Evolutionary conservation across 2,888 invertebrate species (phyloP).

Genomic region (Drosophila borborema): DNA sequence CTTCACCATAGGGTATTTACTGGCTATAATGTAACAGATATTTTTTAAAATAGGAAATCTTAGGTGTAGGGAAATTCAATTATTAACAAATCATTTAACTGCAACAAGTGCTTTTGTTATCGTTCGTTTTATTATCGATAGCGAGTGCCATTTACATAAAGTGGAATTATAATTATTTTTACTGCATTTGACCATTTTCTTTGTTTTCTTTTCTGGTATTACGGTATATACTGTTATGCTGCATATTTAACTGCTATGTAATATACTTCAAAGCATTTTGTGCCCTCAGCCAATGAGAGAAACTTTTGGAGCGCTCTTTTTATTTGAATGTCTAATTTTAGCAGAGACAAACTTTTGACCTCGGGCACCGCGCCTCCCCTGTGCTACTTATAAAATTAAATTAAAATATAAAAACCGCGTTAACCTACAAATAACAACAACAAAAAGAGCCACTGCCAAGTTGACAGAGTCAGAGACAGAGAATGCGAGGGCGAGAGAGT

Average conservation of each 20-base stretch:
- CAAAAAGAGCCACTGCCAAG: slow-evolving; percentile 33
- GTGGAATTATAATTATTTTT: not conserved
- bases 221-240: slow-evolving; percentile 7
- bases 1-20: not conserved
- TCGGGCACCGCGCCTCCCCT: slow-evolving; percentile 13
- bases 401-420: slow-evolving; percentile 79
- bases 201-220: not conserved
- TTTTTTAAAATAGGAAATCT: not conserved
- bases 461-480: not conserved
- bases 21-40: too few relatives aligned
- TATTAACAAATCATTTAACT: not conserved
- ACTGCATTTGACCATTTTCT: not conserved
- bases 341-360: slow-evolving; percentile 66
- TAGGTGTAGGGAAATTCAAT: not conserved
- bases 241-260: slow-evolving; percentile 45
- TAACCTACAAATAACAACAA: slow-evolving; percentile 70
- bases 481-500: not conserved
- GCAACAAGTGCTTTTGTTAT: not conserved
- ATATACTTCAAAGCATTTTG: slow-evolving; percentile 66
- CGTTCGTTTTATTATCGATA: not conserved
- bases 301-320: slow-evolving; percentile 65
- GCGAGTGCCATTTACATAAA: not conserved
- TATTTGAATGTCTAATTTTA: slow-evolving; percentile 63
- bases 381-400: slow-evolving; percentile 74
- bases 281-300: slow-evolving; percentile 48